Evolutionary conservation across 1,140 invertebrate genomes (phyloP), one percentile per base, ranked within the genome.

Genomic region (Ridgeia piscesae): DNA sequence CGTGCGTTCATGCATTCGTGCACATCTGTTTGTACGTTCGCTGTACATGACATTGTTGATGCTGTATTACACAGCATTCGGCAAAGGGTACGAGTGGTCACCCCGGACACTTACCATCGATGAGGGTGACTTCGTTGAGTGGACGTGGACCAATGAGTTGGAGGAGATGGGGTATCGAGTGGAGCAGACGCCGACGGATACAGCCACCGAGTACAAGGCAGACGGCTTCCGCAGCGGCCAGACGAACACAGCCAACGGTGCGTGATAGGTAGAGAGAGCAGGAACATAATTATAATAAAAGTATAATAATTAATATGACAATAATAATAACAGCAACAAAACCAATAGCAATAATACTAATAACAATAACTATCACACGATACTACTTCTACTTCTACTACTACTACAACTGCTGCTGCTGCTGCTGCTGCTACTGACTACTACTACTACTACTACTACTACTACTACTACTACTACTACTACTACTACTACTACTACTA

Each of bases 11-110:
- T 8, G 6, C 27, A 31, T 77, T 17, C 58, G 58, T 77, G 58
- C 27, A 31, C 58, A 21, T 77, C 8, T 17, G 6, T 14, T 17
- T 31, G 58, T 77, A 21, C 27, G 17, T 77, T 77, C 58, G 27
- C 2, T 77, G 58, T 77, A 77, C 11, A 21, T 31, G 2, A 21
- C 58, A 77, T 77, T 77, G 17, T 77, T 77, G 14, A 77, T 31
- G 4, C 34, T 42, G 35, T 90, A 34, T 33, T 48, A 11, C 33
- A 92, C 50, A 92, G 91, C n/a, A 6, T 88, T 33, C 88, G 88
- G 91, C n/a, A 33, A 33, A 33, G 91, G 91, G n/a, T 92, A 92
- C 35, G 91, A 33, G 11, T 92, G 50, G 50, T 33, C 34, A 88
- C 91, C 91, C 48, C 33, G 33, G 33, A 21, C 27, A 33, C 21